Conservation (phyloP, 2,888 invertebrate species). For the Acronicta alni region DNA sequence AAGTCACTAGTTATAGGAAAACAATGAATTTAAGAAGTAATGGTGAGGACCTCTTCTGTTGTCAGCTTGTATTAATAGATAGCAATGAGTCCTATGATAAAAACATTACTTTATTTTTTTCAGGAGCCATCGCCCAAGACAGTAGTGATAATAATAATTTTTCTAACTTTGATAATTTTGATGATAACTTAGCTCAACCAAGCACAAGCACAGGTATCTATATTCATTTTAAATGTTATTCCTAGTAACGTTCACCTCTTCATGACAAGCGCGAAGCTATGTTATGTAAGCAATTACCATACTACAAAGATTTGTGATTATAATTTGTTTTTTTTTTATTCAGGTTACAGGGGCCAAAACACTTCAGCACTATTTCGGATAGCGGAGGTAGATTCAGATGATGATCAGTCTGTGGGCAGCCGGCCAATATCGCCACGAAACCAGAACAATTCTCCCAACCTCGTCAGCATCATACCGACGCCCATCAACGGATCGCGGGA, state of each 20-base stretch:
- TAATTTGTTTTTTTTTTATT: not conserved
- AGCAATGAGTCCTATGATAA: not conserved
- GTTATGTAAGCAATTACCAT: too few relatives aligned
- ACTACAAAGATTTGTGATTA: too few relatives aligned
- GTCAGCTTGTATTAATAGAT: too few relatives aligned
- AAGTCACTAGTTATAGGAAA: constrained; percentile 81
- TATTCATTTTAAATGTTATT: not conserved
- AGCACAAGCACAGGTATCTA: constrained; percentile 91
- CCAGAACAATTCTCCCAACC: constrained; percentile 76
- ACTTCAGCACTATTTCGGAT: constrained; percentile 83
- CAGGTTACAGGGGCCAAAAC: constrained; percentile 85
- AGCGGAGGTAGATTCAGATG: constrained; percentile 90
- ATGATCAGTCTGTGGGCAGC: constrained; percentile 86
- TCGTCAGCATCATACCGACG: constrained; percentile 89
- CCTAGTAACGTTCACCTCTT: too few relatives aligned
- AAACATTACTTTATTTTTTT: constrained; percentile 17
- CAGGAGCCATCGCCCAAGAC: constrained; percentile 72
- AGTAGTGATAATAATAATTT: constrained; percentile 76
- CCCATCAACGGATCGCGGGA: constrained; percentile 89
- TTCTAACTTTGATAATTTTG: constrained; percentile 70
- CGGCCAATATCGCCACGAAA: constrained; percentile 78
- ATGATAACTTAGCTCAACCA: constrained; percentile 89
- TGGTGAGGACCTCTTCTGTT: constrained; percentile 64
- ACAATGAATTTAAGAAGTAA: constrained; percentile 77
- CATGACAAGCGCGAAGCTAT: too few relatives aligned